A percentile compares a stretch with the other conserved stretches of the same genome.
Conservation (phyloP, 2,888 invertebrate species). For the Bursaphelenchus okinawaensis region DNA sequence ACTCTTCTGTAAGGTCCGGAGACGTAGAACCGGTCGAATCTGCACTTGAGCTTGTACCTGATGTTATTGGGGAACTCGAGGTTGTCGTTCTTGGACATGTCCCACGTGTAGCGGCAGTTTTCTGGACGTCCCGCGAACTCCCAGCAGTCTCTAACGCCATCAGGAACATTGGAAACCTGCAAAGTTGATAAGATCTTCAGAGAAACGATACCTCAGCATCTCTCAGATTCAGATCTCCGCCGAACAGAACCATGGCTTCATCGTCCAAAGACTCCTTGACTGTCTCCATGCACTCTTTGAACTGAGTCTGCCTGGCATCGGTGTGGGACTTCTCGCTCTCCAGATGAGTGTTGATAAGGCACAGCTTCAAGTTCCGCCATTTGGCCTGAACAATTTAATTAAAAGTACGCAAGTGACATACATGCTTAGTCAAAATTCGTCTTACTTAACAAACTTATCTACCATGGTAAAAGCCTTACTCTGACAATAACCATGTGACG, state of each 20-base stretch:
- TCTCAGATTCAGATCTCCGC: slow-evolving; percentile 65
- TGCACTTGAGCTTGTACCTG: slow-evolving; percentile 47
- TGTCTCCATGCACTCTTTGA: slow-evolving; percentile 37
- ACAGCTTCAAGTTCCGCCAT: slow-evolving; percentile 49
- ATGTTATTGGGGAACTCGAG: slow-evolving; percentile 36
- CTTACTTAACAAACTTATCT: background rate
- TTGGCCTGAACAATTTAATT: slow-evolving; percentile 30
- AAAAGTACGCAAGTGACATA: background rate
- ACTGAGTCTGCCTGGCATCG: slow-evolving; percentile 61
- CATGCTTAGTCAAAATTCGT: no score
- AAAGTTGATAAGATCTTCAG: background rate
- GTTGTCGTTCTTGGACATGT: slow-evolving; percentile 64
- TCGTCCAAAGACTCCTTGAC: slow-evolving; percentile 25
- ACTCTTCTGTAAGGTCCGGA: slow-evolving; percentile 35
- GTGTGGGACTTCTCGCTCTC: slow-evolving; percentile 64
- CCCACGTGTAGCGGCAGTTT: slow-evolving; percentile 65
- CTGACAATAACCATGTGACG: slow-evolving; percentile 62
- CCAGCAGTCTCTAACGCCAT: slow-evolving; percentile 61
- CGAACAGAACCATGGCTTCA: slow-evolving; percentile 62
- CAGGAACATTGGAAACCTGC: slow-evolving; percentile 44
- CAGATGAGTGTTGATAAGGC: slow-evolving; percentile 64
- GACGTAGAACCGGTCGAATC: slow-evolving; percentile 62
- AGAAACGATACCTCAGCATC: slow-evolving; percentile 63
- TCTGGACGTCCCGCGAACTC: slow-evolving; percentile 62
- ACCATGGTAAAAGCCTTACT: slow-evolving; percentile 48